Conservation (phyloP, 2,113 vertebrate species). For the Antennarius striatus region DNA sequence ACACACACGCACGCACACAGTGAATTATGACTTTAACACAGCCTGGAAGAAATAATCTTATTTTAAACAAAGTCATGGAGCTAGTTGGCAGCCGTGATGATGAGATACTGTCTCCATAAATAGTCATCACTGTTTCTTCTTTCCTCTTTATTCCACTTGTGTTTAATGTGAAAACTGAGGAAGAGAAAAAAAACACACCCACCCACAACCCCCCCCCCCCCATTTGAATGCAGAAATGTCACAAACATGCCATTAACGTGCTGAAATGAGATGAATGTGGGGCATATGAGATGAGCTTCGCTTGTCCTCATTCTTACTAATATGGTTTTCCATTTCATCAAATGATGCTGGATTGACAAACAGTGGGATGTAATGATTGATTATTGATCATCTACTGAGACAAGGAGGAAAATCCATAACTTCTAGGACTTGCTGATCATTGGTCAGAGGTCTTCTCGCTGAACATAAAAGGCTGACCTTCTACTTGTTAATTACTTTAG, state of each 20-base stretch:
- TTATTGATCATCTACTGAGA: conserved; percentile 70
- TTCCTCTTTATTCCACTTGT: conserved; percentile 26
- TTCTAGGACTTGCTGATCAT: conserved; percentile 7
- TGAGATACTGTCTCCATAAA: conserved; percentile 38
- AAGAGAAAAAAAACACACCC: conserved; percentile 2
- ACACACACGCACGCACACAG: conserved; percentile 35
- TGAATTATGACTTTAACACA: conserved; percentile 41
- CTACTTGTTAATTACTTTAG: conserved; percentile 4
- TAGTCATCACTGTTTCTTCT: conserved; percentile 41
- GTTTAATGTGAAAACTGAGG: conserved; percentile 55
- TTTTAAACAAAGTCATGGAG: too few species aligned
- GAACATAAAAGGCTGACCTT: conserved; percentile 43
- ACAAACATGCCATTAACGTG: conserved; percentile 48
- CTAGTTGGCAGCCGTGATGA: too few species aligned
- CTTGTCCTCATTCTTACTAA: conserved; percentile 35
- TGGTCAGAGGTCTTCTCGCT: conserved; percentile 10
- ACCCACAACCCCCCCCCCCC: conserved; percentile 1
- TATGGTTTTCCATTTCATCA: conserved; percentile 30
- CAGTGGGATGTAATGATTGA: conserved; percentile 53
- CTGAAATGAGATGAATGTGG: conserved; percentile 50
- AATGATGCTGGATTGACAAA: conserved; percentile 60
- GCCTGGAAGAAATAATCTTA: neutral
- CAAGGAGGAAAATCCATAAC: conserved; percentile 50
- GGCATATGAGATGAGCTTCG: conserved; percentile 51
- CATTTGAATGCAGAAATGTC: conserved; percentile 20